phyloP scores from a whole-genome alignment of 2,797 vertebrate species.

The Halcyon badia region DNA sequence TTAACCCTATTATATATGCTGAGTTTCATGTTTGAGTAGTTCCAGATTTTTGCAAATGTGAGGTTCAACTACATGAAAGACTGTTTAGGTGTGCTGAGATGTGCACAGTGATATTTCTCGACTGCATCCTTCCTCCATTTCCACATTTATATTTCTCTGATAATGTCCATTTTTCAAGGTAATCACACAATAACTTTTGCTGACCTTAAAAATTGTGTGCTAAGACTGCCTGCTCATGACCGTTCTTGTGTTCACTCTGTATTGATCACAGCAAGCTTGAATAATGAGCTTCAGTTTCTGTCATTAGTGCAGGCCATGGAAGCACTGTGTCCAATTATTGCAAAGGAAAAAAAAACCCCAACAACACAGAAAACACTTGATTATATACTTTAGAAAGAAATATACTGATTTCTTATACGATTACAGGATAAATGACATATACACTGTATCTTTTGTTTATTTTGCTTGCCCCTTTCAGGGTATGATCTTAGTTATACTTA shows the following conservation, averaged over 20 bases:
- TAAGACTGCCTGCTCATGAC: neutral
- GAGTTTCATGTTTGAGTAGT: neutral
- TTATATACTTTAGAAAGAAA: neutral
- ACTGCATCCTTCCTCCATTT: neutral
- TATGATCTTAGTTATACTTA: neutral
- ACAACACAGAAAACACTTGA: neutral
- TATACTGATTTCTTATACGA: neutral
- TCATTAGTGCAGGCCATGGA: neutral
- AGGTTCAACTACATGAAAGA: neutral
- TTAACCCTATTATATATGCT: neutral
- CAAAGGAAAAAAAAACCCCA: neutral
- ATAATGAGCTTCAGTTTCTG: slow-evolving; percentile 43
- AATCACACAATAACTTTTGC: neutral
- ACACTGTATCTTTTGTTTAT: neutral
- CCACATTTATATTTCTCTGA: neutral
- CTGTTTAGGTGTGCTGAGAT: neutral
- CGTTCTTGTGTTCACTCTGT: neutral
- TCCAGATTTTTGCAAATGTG: slow-evolving; percentile 13
- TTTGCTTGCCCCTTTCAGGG: neutral
- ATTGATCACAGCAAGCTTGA: slow-evolving; percentile 28
- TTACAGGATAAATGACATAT: neutral
- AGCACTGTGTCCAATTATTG: slow-evolving; percentile 5
- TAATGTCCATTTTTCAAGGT: neutral
- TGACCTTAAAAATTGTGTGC: slow-evolving; percentile 10
- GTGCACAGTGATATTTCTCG: neutral